Conservation (phyloP, 2,113 vertebrate genomes). For the Microtus pennsylvanicus region DNA sequence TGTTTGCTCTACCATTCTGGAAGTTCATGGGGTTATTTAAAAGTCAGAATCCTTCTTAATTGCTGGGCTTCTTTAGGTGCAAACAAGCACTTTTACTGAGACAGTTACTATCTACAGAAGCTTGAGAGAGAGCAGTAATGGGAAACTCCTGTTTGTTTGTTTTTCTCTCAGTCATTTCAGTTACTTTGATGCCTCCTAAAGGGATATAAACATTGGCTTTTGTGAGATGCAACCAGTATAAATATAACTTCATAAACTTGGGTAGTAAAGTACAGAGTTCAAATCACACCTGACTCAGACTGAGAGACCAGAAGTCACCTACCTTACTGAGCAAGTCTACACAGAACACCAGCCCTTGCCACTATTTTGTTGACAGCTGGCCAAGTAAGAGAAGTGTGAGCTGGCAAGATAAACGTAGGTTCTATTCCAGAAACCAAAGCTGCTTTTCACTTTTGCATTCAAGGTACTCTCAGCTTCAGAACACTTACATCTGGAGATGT, state of each 20-base stretch:
- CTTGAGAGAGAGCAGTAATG: not conserved
- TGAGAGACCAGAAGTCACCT: not conserved
- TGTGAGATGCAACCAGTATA: not conserved
- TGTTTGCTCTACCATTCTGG: not conserved
- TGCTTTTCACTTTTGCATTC: not conserved
- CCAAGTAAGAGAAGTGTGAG: not conserved
- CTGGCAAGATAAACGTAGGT: not conserved
- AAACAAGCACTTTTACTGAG: not conserved
- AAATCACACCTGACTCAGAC: not conserved
- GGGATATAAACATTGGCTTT: not conserved
- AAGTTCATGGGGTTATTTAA: not conserved
- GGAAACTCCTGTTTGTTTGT: no score
- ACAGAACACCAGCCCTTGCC: not conserved
- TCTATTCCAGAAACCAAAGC: not conserved
- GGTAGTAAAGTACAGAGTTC: not conserved
- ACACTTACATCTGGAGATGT: not conserved
- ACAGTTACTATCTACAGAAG: not conserved
- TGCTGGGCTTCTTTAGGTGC: not conserved
- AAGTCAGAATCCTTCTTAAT: not conserved
- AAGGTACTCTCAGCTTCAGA: slow-evolving; percentile 8
- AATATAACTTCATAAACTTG: not conserved
- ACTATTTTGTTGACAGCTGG: not conserved
- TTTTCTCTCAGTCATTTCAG: not conserved
- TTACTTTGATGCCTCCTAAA: not conserved
- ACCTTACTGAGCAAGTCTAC: not conserved